Conservation (phyloP, 1,140 invertebrate genomes). For the Diorhabda elongata region DNA sequence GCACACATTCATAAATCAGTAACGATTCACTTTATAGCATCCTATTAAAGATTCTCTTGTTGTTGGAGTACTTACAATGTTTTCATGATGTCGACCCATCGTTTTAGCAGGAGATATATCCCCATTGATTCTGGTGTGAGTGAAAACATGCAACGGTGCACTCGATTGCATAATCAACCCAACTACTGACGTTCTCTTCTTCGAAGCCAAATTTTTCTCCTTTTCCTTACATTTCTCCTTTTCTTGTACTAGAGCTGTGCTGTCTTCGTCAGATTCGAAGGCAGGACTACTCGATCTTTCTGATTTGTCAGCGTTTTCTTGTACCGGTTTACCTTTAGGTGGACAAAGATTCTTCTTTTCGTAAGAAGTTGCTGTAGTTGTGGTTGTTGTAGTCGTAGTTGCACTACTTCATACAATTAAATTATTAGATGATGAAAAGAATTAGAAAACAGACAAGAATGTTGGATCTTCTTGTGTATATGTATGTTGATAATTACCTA, state of each 20-base stretch:
- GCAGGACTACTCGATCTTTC: conserved; percentile 92
- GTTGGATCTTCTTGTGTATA: neutral
- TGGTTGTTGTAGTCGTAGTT: conserved; percentile 55
- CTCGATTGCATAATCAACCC: conserved; percentile 61
- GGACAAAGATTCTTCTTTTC: conserved; percentile 57
- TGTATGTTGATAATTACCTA: conserved; percentile 1
- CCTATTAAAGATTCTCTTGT: too few species aligned
- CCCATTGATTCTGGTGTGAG: conserved; percentile 23
- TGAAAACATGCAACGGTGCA: conserved; percentile 52
- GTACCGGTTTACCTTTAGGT: conserved; percentile 40
- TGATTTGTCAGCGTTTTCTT: conserved; percentile 59
- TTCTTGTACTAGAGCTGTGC: conserved; percentile 44
- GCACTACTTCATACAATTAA: conserved; percentile 50
- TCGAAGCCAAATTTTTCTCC: conserved; percentile 38
- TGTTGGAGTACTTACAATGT: neutral
- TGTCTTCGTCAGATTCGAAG: conserved; percentile 93
- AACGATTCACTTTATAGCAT: too few species aligned
- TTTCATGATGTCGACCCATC: neutral
- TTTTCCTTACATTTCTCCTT: conserved; percentile 24
- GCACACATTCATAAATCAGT: too few species aligned
- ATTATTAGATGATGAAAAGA: neutral
- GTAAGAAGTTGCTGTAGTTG: conserved; percentile 54
- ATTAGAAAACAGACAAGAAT: neutral
- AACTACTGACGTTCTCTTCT: conserved; percentile 59
- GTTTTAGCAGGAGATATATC: conserved; percentile 13